Percentiles rank a stretch among this genome's conserved stretches.
phyloP scores from a whole-genome alignment of 2,113 vertebrate genomes.

The Amazona vittata region DNA sequence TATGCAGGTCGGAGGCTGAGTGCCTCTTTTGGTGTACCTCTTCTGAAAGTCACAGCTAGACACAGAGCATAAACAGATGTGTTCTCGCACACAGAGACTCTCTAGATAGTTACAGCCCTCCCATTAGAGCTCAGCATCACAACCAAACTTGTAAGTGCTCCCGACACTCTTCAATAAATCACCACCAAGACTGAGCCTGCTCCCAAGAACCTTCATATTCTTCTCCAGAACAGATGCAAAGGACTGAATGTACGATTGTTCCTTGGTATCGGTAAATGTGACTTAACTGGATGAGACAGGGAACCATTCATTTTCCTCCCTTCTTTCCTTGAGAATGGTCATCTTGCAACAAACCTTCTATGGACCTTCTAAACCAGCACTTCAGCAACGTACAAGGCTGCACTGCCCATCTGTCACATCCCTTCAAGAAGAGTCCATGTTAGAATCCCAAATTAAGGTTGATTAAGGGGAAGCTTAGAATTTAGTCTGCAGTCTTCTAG shows the following conservation, averaged over 20 bases:
- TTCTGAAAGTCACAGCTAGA: background rate
- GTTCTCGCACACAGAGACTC: background rate
- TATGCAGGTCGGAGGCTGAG: background rate
- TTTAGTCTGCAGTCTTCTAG: background rate
- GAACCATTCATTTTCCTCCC: background rate
- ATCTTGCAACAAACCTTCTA: background rate
- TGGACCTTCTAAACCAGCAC: background rate
- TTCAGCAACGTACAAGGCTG: background rate
- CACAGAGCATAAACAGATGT: background rate
- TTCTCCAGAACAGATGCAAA: background rate
- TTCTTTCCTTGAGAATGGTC: background rate
- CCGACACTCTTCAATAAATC: background rate
- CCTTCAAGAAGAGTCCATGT: background rate
- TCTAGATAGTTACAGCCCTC: background rate
- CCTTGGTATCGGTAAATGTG: background rate
- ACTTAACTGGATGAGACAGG: background rate
- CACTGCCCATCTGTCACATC: background rate
- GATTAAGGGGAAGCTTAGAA: background rate
- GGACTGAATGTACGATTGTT: background rate
- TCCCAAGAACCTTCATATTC: background rate
- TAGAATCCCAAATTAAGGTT: background rate
- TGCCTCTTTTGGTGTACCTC: background rate
- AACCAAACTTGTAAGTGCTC: background rate
- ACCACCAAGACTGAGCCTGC: background rate
- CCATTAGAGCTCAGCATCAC: background rate